A percentile compares a stretch with the other conserved stretches of the same genome.
Conservation (phyloP, 2,113 vertebrate genomes). For the Cyanoderma ruficeps region DNA sequence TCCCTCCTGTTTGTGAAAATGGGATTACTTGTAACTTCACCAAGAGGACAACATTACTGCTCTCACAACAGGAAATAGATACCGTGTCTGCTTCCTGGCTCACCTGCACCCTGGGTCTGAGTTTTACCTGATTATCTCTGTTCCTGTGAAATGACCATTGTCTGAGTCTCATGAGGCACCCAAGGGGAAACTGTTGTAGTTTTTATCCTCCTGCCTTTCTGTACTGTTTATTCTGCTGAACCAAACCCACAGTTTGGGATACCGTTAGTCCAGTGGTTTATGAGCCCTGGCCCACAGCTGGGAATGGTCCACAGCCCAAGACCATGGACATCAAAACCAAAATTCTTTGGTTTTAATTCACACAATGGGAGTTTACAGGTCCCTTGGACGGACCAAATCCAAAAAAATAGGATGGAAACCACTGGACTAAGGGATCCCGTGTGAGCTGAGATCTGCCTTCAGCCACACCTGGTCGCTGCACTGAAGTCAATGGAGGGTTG, state of each 20-base stretch:
- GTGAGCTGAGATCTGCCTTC: neutral
- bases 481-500: slow-evolving; percentile 43
- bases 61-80: neutral
- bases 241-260: neutral
- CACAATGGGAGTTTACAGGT: neutral
- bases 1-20: neutral
- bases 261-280: neutral
- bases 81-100: neutral
- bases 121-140: neutral
- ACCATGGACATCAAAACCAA: neutral
- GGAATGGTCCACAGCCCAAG: neutral
- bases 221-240: neutral
- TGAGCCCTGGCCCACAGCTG: neutral
- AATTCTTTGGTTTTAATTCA: neutral
- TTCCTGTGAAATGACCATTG: neutral
- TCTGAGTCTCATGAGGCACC: neutral
- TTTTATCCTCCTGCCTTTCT: slow-evolving; percentile 20
- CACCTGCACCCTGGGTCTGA: neutral
- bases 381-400: neutral
- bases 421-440: slow-evolving; percentile 4
- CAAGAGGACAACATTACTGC: slow-evolving; percentile 30
- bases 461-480: neutral
- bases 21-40: neutral
- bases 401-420: neutral
- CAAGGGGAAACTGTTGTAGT: neutral